A percentile compares a stretch with the other conserved stretches of the same genome.
phyloP scores from a whole-genome alignment of 1,140 invertebrate species.

The Lepidostoma basale region DNA sequence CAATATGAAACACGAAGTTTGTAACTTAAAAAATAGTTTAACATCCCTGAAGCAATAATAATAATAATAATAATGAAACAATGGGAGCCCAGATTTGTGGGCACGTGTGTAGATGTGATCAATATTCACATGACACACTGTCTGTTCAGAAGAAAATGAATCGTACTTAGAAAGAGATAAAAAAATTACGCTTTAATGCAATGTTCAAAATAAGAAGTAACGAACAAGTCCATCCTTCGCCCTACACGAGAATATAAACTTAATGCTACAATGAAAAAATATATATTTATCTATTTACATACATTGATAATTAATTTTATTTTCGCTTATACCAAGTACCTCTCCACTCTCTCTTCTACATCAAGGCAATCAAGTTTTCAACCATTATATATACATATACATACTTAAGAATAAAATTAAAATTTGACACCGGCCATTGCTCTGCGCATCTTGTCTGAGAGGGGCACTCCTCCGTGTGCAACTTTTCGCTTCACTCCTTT shows the following conservation, averaged over 20 bases:
- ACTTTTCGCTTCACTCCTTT: constrained; percentile 25
- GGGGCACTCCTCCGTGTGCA: constrained; percentile 40
- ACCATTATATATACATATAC: not conserved
- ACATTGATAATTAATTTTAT: not conserved
- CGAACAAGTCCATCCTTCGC: not conserved
- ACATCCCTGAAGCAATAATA: too few species aligned
- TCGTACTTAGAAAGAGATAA: constrained; percentile 12
- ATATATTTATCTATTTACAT: constrained; percentile 17
- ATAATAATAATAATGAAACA: too few species aligned
- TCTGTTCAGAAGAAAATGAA: too few species aligned
- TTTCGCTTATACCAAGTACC: not conserved
- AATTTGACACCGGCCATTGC: constrained; percentile 40
- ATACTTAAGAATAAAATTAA: constrained; percentile 25
- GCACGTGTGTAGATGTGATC: too few species aligned
- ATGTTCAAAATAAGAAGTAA: not conserved
- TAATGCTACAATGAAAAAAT: constrained; percentile 13
- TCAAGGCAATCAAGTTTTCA: not conserved
- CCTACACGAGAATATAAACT: constrained; percentile 6
- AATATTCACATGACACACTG: too few species aligned
- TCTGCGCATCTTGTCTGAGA: constrained; percentile 41
- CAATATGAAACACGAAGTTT: too few species aligned
- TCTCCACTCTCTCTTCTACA: not conserved
- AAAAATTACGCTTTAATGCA: not conserved
- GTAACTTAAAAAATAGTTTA: too few species aligned
- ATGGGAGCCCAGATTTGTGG: too few species aligned